Percentiles rank a stretch among this genome's conserved stretches.
These are phyloP conservation scores for Gonatopus flavifemur DNA, from an alignment of 1,140 invertebrate species.

Conservation along the genomic window DNA sequence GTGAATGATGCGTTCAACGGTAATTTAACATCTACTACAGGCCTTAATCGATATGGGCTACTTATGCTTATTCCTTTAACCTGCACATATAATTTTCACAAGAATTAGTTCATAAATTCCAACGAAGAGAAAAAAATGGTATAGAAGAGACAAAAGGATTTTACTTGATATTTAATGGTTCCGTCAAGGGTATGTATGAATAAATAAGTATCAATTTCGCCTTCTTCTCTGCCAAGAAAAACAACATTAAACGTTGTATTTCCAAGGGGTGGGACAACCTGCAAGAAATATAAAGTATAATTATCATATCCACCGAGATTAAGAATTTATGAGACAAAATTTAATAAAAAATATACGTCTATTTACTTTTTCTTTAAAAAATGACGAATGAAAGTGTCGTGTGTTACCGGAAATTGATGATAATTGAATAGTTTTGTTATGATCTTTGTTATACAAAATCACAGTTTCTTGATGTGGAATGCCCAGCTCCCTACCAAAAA, in stretches of 20 bases:
- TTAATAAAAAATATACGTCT: slow-evolving; percentile 2
- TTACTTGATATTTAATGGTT: slow-evolving; percentile 76
- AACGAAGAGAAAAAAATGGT: neutral
- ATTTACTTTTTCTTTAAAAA: slow-evolving; percentile 85
- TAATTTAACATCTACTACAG: slow-evolving; percentile 85
- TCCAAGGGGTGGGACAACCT: slow-evolving; percentile 82
- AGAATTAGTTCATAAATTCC: neutral
- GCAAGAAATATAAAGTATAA: slow-evolving; percentile 32
- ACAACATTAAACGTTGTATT: slow-evolving; percentile 96
- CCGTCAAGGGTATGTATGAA: slow-evolving; percentile 93
- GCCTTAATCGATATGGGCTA: slow-evolving; percentile 86
- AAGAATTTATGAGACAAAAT: neutral
- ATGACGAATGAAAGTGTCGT: slow-evolving; percentile 88
- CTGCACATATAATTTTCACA: slow-evolving; percentile 53
- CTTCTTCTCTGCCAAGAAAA: slow-evolving; percentile 88
- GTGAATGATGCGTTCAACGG: slow-evolving; percentile 90
- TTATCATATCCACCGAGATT: neutral
- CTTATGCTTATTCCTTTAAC: slow-evolving; percentile 80
- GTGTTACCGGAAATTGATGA: slow-evolving; percentile 86
- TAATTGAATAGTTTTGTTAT: slow-evolving; percentile 76
- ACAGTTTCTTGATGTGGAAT: slow-evolving; percentile 80
- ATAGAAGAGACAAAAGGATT: no score
- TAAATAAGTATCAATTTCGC: slow-evolving; percentile 83
- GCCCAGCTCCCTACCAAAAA: slow-evolving; percentile 72
- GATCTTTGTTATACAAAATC: slow-evolving; percentile 76